Evolutionary conservation across 2,888 invertebrate species (phyloP), one percentile per base, ranked within the genome.

Genomic region (Tenthredo notha): DNA sequence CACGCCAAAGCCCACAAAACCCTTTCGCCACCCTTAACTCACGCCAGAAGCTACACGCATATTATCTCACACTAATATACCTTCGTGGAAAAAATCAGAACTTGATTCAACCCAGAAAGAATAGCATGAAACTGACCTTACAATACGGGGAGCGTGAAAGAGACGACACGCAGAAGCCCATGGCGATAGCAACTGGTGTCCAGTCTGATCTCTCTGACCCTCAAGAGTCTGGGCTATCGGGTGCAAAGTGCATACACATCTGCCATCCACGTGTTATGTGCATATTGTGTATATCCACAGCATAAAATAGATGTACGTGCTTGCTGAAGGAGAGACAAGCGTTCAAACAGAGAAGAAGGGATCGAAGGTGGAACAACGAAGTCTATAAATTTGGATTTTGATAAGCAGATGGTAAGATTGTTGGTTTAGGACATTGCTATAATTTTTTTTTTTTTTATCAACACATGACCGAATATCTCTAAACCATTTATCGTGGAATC

Each of bases 171-270:
- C 80, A n/a, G 80, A 61, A 58, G 21, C 61, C 80, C 33, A 80
- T 50, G 21, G 58, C 61, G 40, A 80, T 80, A 80, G 80, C 80
- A 80, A 80, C 80, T 80, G 80, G 80, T 80, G 80, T 80, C 80
- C 61, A 80, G 80, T 80, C 80, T 80, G 61, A 80, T 58, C 80
- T 80, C 61, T 80, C 21, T 61, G 80, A 58, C 61, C 80, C 80
- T 80, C 58, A 61, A n/a, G 80, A 80, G 58, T 21, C 37, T 37
- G 61, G 61, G 25, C 58, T 40, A 80, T 80, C 40, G 40, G 37
- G 58, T 61, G n/a, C 58, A 61, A 40, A 80, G 61, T 61, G 37
- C 21, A 21, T 58, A 6, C 50, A 80, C 80, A 61, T 25, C 25
- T 80, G 58, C 10, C 50, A 33, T 33, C 54, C 47, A 54, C 54